Evolutionary conservation across 2,888 invertebrate species (phyloP), one percentile per base, ranked within the genome.

Genomic region (Lasius fuliginosus): DNA sequence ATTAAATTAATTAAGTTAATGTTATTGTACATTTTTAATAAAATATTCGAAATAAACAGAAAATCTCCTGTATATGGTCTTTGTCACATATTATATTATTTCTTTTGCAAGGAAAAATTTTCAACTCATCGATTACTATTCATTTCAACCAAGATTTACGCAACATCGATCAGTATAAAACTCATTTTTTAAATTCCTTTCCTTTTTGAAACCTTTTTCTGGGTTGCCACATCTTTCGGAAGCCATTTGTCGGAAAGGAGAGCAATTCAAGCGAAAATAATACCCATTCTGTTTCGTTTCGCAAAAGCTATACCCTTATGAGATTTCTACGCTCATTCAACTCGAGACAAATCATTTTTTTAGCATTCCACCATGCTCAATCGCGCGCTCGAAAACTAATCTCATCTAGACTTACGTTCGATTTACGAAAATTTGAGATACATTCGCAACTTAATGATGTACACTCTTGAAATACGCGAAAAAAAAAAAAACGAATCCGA

Each of bases 161-260:
- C 86, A 91, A 91, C 84, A 86, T 85, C 89, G 92, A 93, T 92
- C 93, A 93, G 93, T 90, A 86, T 87, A 88, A 92, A 90, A 90
- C 90, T 89, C 89, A 89, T 91, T 92, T 93, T 92, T 91, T 91
- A 91, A 85, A 89, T 90, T 90, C 90, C 89, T 81, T 69, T 84
- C 85, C 87, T 88, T 89, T 85, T 88, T 85, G 83, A 91, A 89
- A 91, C 87, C 88, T 90, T 87, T 90, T 73, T 85, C 85, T 87
- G 87, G 86, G 86, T 86, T 91, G 91, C 89, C 91, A 92, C 91
- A 91, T 92, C 92, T 91, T 92, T 92, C 90, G 86, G 90, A 91
- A 86, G 85, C 90, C 91, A 93, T 94, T 93, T 92, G 91, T 91
- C 89, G 90, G 85, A 84, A 89, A 84, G 87, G 85, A 87, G 87